Evolutionary conservation across 2,113 vertebrate species (phyloP), one percentile per base, ranked within the genome.

Genomic region (Apteryx mantelli): DNA sequence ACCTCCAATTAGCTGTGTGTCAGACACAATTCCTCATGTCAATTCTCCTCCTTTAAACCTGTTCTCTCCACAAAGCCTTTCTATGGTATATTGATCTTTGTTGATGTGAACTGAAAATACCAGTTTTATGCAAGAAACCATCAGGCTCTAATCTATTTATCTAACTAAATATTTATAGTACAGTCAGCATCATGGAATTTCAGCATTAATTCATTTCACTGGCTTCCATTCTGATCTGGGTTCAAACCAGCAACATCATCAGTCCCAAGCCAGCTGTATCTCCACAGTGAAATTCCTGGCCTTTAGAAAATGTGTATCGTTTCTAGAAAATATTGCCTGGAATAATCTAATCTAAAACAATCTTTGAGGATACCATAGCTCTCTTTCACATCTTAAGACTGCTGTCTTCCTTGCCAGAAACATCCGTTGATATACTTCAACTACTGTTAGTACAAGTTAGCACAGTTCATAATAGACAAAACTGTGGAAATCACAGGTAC

Each of bases 171-270:
- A 94, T 83, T 81, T 86, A 61, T 44, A 56, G 19, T 81, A 91
- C 75, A 81, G 55, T 60, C 56, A 83, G 60, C 60, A 55, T 55
- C 52, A 86, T 4, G 25, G 69, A 86, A 25, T 68, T 64, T 28
- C 66, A 94, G 40, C 48, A 85, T 65, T 82, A 85, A 91, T 76
- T 94, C 14, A 48, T 88, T 93, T 86, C 85, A 91, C 18, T 60
- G 1, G 52, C 22, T 71, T 46, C 56, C 48, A 82, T 78, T 80
- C 52, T 83, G 55, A 91, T 28, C 71, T 81, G 75, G 8, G 32
- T 82, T 95, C 87, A 94, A 83, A 91, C 28, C 50, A 95, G 82
- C 25, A 81, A 40, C 36, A 74, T 28, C 21, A 81, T n/a, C 68
- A 83, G 53, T 88, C 46, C 28, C 46, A 82, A 66, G 58, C 19